Conservation (phyloP, 2,888 invertebrate genomes). For the Julus scanicus region DNA sequence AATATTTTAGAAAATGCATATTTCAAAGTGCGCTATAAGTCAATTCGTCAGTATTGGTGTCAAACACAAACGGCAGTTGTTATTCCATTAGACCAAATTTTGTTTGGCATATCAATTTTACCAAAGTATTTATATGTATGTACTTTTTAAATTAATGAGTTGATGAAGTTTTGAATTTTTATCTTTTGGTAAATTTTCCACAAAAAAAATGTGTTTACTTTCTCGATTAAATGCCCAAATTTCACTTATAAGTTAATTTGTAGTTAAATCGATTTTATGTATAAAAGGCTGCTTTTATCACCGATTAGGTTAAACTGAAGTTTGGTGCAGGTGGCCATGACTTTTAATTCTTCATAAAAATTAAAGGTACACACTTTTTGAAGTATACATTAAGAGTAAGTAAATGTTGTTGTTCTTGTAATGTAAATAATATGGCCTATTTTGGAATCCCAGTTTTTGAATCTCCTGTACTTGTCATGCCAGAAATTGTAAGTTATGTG, state of each 20-base stretch:
- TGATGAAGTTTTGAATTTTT: not conserved
- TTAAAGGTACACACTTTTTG: not conserved
- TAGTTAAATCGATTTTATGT: not conserved
- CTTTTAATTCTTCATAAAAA: not conserved
- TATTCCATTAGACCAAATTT: too few relatives aligned
- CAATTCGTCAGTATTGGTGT: constrained; percentile 15
- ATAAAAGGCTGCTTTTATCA: not conserved
- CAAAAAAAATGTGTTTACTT: not conserved
- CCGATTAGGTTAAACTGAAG: not conserved
- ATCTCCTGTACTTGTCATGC: not conserved
- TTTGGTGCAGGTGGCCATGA: not conserved
- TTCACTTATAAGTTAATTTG: too few relatives aligned
- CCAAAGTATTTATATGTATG: too few relatives aligned
- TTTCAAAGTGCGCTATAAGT: not conserved
- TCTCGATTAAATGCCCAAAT: too few relatives aligned
- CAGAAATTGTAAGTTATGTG: not conserved
- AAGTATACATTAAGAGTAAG: not conserved
- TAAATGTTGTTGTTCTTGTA: too few relatives aligned
- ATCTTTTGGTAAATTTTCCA: not conserved
- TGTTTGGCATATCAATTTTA: too few relatives aligned
- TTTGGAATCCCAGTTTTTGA: not conserved
- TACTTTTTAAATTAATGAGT: too few relatives aligned
- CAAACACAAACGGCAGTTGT: not conserved
- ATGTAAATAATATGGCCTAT: not conserved
- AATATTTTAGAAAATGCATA: constrained; percentile 1